Percentiles rank a stretch among this genome's conserved stretches.
These are phyloP conservation scores for Nomada hirtipes DNA, from an alignment of 2,888 invertebrate species.

Conservation along the genomic window DNA sequence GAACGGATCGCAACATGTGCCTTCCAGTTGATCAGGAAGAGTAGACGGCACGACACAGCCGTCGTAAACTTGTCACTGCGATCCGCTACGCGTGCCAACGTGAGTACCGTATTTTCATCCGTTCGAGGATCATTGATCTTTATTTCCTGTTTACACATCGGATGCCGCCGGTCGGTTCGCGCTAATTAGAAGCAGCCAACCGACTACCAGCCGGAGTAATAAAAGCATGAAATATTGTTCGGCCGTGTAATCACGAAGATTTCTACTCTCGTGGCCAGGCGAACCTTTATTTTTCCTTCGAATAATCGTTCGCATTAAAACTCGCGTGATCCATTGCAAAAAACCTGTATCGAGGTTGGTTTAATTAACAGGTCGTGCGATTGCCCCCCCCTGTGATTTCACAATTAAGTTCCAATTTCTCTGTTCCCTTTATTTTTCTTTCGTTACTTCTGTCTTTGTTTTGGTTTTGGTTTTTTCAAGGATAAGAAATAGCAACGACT, in stretches of 20 bases:
- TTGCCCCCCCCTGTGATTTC: background rate
- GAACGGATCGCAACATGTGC: background rate
- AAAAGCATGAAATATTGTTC: conserved; percentile 44
- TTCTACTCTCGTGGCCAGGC: background rate
- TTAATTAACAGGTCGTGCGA: conserved; percentile 33
- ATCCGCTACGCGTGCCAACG: conserved; percentile 8
- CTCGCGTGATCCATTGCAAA: background rate
- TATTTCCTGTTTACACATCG: conserved; percentile 42
- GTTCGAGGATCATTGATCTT: conserved; percentile 37
- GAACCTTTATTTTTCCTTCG: background rate
- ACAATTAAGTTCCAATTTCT: conserved; percentile 18
- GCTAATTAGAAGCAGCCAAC: conserved; percentile 32
- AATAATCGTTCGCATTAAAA: conserved; percentile 2
- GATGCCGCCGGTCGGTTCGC: background rate
- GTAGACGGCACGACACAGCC: background rate
- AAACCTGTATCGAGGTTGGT: background rate
- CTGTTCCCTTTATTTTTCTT: background rate
- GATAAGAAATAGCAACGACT: background rate
- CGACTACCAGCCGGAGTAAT: conserved; percentile 9
- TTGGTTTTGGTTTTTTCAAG: background rate
- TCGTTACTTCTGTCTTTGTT: background rate
- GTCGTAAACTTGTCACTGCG: conserved; percentile 37
- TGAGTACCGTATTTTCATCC: conserved; percentile 25
- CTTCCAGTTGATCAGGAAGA: conserved; percentile 3
- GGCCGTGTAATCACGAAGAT: conserved; percentile 15